Evolutionary conservation across 92 coral and sea anemone genomes (phyloP).

Genomic region (Muricea muricata): DNA sequence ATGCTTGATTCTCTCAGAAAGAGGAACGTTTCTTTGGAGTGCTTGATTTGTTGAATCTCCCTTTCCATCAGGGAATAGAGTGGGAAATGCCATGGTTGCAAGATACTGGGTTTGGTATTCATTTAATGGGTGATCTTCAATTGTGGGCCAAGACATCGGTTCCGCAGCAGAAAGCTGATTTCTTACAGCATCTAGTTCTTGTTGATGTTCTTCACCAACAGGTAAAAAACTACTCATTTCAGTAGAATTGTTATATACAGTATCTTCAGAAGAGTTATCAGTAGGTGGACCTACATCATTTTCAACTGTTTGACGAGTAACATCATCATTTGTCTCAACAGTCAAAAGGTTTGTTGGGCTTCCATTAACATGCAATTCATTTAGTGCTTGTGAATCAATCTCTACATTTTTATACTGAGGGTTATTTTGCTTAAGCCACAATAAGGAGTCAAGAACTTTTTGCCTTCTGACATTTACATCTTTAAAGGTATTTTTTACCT

Average conservation of each 20-base stretch:
- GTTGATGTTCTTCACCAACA: slow-evolving; percentile 35
- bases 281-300: slow-evolving; percentile 57
- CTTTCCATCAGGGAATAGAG: slow-evolving; percentile 46
- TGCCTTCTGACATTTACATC: slow-evolving; percentile 72
- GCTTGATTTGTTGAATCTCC: slow-evolving; percentile 19
- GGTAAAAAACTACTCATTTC: slow-evolving; percentile 50
- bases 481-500: slow-evolving; percentile 61
- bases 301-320: slow-evolving; percentile 14
- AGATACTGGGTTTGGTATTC: slow-evolving; percentile 48
- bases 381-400: slow-evolving; percentile 52
- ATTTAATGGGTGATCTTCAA: slow-evolving; percentile 37
- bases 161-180: slow-evolving; percentile 32
- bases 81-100: slow-evolving; percentile 52
- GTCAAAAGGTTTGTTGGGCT: slow-evolving; percentile 54
- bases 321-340: slow-evolving; percentile 55
- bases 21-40: slow-evolving; percentile 49
- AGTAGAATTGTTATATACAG: slow-evolving; percentile 39
- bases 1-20: slow-evolving; percentile 47
- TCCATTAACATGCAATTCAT: slow-evolving; percentile 39
- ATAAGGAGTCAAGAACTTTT: slow-evolving; percentile 54
- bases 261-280: slow-evolving; percentile 39
- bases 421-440: slow-evolving; percentile 61
- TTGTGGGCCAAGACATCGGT: slow-evolving; percentile 49
- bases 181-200: slow-evolving; percentile 44
- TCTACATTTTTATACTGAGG: slow-evolving; percentile 60